Evolutionary conservation across 35 echinoderm and acorn worm genomes (phyloP).

Genomic region (Amphiura filiformis): DNA sequence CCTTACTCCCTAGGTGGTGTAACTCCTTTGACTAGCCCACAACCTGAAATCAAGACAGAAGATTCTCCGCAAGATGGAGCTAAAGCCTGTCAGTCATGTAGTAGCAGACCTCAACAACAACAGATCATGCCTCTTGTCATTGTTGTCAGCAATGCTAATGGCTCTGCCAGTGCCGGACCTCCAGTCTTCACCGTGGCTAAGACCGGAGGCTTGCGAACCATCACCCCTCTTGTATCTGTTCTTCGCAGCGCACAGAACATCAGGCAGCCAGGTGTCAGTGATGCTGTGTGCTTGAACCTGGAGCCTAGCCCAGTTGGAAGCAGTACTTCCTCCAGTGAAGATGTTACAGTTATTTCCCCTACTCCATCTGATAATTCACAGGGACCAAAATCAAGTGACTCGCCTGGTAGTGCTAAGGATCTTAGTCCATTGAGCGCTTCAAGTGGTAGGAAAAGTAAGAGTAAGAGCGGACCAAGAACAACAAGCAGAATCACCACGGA

Average conservation of each 20-base stretch:
- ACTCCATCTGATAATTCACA: neutral
- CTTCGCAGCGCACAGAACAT: neutral
- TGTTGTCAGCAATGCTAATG: neutral
- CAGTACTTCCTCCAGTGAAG: neutral
- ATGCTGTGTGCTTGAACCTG: neutral
- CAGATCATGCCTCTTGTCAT: neutral
- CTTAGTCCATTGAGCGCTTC: neutral
- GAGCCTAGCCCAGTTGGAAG: neutral
- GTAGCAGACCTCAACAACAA: neutral
- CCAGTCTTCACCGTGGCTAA: neutral
- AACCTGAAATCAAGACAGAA: neutral
- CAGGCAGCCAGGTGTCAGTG: neutral
- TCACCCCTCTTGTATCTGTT: neutral
- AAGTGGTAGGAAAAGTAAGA: neutral
- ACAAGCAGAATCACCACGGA: slow-evolving; percentile 72
- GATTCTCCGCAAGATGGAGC: neutral
- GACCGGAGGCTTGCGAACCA: neutral
- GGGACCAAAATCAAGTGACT: neutral
- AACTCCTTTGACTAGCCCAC: neutral
- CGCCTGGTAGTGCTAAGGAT: neutral
- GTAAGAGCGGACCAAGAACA: neutral
- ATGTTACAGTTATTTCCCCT: neutral
- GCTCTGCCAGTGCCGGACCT: neutral
- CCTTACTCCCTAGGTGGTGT: neutral
- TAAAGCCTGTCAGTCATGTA: neutral